Base-by-base conservation (phyloP, 2,797 vertebrate genomes). In the Alexandromys oeconomus region DNA sequence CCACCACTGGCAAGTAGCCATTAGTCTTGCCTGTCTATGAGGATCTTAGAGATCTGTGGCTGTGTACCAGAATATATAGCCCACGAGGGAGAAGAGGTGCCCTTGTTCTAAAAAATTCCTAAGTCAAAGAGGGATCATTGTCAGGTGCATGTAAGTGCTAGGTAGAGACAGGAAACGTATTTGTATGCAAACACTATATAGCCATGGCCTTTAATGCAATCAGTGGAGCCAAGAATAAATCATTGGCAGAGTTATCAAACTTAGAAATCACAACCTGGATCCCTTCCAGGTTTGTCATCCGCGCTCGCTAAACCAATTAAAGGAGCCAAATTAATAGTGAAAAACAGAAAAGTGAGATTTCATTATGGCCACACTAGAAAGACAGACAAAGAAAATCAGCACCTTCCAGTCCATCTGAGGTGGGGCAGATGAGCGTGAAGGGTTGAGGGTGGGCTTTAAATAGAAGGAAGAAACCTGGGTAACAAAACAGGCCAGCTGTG, bases 151-250 rank as follows among this genome's bases (percentile, higher is more conserved):
- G 37, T 7, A 79, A 34, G 21, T 0, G 43, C 25, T 46, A 13
- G 13, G 7, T 31, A 65, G 76, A 92, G 74, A 59, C 73, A 88
- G 51, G 63, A 76, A 15, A 71, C 37, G 21, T 69, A 13, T 82
- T 82, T 89, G 89, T 57, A 76, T 54, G 40, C 29, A 81, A 90
- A 88, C 8, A 13, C 15, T 12, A 0, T 57, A 46, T 92, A 67
- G 57, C 31, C 2, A 84, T 86, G 90, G 46, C 78, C 37, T 93
- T 96, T 84, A 87, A 61, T 82, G 51, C 19, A 90, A 23, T 74
- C 34, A 13, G 19, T 54, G 63, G 93, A 88, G 21, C 67, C 80
- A 86, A 74, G 89, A 96, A 92, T 40, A 89, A 92, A 86, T n/a
- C 40, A 54, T 8, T 77, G 46, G 27, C 37, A 69, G 76, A 15